Base-by-base conservation (phyloP, 2,888 invertebrate genomes). In the Scaptomyza cyrtandrae region DNA sequence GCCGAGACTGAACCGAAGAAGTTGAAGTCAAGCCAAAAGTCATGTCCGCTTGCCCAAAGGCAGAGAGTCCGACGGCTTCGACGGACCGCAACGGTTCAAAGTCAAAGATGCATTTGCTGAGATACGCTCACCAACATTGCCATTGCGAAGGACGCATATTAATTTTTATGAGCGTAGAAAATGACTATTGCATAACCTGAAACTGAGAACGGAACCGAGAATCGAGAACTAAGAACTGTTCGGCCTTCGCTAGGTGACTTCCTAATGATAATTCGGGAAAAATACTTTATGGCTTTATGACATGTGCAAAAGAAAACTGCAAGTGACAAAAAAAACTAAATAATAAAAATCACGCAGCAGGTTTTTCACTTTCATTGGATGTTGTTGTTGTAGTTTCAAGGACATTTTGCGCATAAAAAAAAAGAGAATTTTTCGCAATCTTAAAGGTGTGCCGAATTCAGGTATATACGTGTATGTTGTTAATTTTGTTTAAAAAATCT, bases 121-220 rank as follows among this genome's bases (percentile, higher is more conserved):
- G 81, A 85, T 80, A 75, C 72, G 69, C 75, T 76, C 74, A 71
- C 72, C n/a, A 70, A 78, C 87, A 85, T 86, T 77, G 74, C 67
- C 72, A 71, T 66, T 50, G 75, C 78, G 86, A 90, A 90, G 90
- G 90, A 84, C 89, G 86, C 77, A 90, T 90, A 90, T 90, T 89
- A 89, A 89, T 90, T 88, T 90, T 90, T 88, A 90, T 90, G 78
- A 50, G 77, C 90, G 75, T 89, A 81, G 78, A 81, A 86, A 90
- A 89, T 84, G 85, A 84, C 63, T 54, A 83, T 90, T 89, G 86
- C 90, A 88, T 89, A 88, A 89, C 78, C 72, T 6, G 56, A 65
- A 46, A 44, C 43, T 19, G 24, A 24, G 24, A 24, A 24, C 5
- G 56, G 61, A 46, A 44, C 29, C 14, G 11, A 48, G 29, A 29